A percentile compares a stretch with the other conserved stretches of the same genome.
Evolutionary conservation across 2,113 vertebrate species (phyloP).

Genomic region (Pseudois nayaur): DNA sequence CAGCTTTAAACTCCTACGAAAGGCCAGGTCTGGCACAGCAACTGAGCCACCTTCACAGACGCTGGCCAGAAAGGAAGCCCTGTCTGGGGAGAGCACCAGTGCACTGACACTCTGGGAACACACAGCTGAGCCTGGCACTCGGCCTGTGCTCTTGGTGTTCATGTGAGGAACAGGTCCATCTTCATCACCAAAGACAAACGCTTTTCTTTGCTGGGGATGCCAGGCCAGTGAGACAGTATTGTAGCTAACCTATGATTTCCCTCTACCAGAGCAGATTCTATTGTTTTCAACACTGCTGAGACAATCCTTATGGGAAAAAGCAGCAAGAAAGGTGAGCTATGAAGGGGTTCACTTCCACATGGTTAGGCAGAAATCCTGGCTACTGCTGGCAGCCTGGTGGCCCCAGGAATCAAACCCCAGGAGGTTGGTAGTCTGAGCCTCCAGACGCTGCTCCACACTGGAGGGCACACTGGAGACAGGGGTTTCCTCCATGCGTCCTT

Average conservation of each 20-base stretch:
- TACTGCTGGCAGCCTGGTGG: slow-evolving; percentile 80
- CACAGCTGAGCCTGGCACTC: slow-evolving; percentile 62
- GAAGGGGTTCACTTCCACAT: slow-evolving; percentile 83
- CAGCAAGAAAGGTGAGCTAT: slow-evolving; percentile 82
- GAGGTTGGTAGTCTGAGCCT: neutral
- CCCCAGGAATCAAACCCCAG: neutral
- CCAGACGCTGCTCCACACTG: too few relatives aligned
- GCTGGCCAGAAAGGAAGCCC: slow-evolving; percentile 83
- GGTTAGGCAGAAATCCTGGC: slow-evolving; percentile 85
- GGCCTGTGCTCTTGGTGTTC: slow-evolving; percentile 81
- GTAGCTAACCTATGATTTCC: slow-evolving; percentile 85
- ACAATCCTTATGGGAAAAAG: slow-evolving; percentile 85
- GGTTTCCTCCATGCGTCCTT: neutral
- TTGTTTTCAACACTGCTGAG: slow-evolving; percentile 87
- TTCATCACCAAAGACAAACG: slow-evolving; percentile 86
- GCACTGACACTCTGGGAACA: slow-evolving; percentile 81
- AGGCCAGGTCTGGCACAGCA: slow-evolving; percentile 85
- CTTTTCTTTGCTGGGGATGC: slow-evolving; percentile 85
- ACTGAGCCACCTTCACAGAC: slow-evolving; percentile 87
- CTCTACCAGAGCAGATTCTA: slow-evolving; percentile 87
- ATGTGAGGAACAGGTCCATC: slow-evolving; percentile 82
- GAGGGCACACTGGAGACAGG: neutral
- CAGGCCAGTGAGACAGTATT: slow-evolving; percentile 83
- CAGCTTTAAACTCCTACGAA: slow-evolving; percentile 83
- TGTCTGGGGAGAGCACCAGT: slow-evolving; percentile 85